A percentile compares a stretch with the other conserved stretches of the same genome.
Conservation (phyloP, 35 echinoderm and acorn worm genomes). For the Holothuria glaberrima region DNA sequence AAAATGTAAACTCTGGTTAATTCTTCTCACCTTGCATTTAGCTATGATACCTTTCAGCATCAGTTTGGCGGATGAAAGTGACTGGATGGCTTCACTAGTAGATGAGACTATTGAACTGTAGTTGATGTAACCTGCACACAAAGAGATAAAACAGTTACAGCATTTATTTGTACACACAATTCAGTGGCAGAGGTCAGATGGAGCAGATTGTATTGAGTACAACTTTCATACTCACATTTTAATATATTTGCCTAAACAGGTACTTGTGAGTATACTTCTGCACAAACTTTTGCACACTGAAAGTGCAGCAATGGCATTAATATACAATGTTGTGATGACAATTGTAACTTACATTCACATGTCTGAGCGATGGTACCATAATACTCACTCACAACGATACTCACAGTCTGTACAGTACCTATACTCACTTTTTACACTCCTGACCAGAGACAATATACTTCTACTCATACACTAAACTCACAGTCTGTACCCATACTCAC, state of each 20-base stretch:
- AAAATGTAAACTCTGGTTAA: neutral
- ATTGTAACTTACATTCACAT: neutral
- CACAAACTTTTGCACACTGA: neutral
- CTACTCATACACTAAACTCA: no score
- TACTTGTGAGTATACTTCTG: neutral
- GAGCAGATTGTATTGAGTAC: neutral
- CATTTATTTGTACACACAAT: neutral
- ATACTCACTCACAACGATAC: no score
- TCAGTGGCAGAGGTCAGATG: neutral
- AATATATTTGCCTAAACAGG: neutral
- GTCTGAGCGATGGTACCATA: no score
- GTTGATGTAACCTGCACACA: conserved; percentile 23
- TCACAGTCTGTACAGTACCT: no score
- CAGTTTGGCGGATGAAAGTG: conserved; percentile 43
- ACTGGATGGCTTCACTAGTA: conserved; percentile 22
- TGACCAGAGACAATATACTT: no score
- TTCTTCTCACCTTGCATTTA: conserved; percentile 26
- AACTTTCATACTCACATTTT: neutral
- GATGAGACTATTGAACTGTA: conserved; percentile 43
- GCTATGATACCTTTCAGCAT: conserved; percentile 46
- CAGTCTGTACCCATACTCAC: no score
- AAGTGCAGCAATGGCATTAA: neutral
- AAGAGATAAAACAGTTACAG: no score
- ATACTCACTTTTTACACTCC: no score
- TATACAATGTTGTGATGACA: neutral